Conservation (phyloP, 2,888 invertebrate genomes). For the Synergus laeviventris region DNA sequence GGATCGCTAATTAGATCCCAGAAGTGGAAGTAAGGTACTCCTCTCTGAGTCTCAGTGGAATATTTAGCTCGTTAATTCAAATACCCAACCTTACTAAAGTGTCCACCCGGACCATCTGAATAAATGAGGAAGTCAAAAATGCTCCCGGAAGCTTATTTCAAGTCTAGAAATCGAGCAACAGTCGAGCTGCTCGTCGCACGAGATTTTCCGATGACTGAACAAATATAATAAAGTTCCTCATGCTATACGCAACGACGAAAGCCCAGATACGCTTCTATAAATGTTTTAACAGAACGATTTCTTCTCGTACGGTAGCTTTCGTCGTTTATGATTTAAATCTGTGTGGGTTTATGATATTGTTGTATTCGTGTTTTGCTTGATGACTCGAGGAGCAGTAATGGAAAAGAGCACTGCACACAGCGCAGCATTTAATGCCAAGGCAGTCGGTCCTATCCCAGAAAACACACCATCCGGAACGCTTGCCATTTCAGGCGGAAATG, state of each 20-base stretch:
- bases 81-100: not conserved
- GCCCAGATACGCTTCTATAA: constrained; percentile 23
- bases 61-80: constrained; percentile 14
- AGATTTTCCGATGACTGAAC: constrained; percentile 51
- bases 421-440: constrained; percentile 30
- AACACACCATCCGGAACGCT: constrained; percentile 51
- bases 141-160: constrained; percentile 14
- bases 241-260: not conserved
- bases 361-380: not conserved
- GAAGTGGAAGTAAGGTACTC: no score
- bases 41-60: no score
- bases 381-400: constrained; percentile 5
- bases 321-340: not conserved
- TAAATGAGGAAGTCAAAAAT: constrained; percentile 17
- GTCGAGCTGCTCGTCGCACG: not conserved
- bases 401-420: not conserved
- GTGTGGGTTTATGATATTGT: not conserved
- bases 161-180: constrained; percentile 3
- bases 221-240: constrained; percentile 45
- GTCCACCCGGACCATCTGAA: not conserved
- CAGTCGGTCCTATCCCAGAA: constrained; percentile 46
- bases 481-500: constrained; percentile 52
- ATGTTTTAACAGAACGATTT: constrained; percentile 8
- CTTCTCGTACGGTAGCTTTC: not conserved
- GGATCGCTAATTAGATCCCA: not conserved